Conservation (phyloP, 2,888 invertebrate species). For the Eupelmus urozonus region DNA sequence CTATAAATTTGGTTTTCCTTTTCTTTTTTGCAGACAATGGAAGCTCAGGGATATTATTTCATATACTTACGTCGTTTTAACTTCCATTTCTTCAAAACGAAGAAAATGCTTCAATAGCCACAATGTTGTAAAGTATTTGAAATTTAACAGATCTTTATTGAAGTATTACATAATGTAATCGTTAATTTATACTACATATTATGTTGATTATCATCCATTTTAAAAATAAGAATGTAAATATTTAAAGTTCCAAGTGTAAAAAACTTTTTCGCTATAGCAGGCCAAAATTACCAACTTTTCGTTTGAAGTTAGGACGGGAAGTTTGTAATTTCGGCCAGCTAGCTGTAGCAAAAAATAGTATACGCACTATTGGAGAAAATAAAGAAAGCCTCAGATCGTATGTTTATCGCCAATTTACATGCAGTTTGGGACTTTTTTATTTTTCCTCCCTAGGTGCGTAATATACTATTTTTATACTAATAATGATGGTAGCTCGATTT, state of each 20-base stretch:
- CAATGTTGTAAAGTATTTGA: slow-evolving; percentile 16
- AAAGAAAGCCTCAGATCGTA: too few species aligned
- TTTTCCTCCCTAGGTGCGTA: too few species aligned
- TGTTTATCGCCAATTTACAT: too few species aligned
- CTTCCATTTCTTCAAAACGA: slow-evolving; percentile 45
- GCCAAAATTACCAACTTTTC: too few species aligned
- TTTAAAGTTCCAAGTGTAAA: slow-evolving; percentile 23
- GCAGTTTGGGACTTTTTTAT: too few species aligned
- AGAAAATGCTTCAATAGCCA: slow-evolving; percentile 4
- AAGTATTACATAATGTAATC: slow-evolving; percentile 12
- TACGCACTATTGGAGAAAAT: too few species aligned
- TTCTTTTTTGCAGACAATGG: slow-evolving; percentile 41
- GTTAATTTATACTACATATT: slow-evolving; percentile 17
- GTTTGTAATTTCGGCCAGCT: too few species aligned
- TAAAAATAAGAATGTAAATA: slow-evolving; percentile 29
- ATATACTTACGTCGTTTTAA: slow-evolving; percentile 9
- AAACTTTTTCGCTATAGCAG: slow-evolving; percentile 22
- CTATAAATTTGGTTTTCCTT: slow-evolving; percentile 35
- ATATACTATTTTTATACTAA: too few species aligned
- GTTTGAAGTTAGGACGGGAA: too few species aligned
- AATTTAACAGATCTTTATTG: slow-evolving; percentile 5
- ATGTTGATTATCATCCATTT: slow-evolving; percentile 21
- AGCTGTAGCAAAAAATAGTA: too few species aligned
- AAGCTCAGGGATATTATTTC: slow-evolving; percentile 53
- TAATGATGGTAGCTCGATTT: slow-evolving; percentile 24